These are phyloP conservation scores for Gasterosteus nipponicus DNA, from an alignment of 2,113 vertebrate species.

Conservation along the genomic window DNA sequence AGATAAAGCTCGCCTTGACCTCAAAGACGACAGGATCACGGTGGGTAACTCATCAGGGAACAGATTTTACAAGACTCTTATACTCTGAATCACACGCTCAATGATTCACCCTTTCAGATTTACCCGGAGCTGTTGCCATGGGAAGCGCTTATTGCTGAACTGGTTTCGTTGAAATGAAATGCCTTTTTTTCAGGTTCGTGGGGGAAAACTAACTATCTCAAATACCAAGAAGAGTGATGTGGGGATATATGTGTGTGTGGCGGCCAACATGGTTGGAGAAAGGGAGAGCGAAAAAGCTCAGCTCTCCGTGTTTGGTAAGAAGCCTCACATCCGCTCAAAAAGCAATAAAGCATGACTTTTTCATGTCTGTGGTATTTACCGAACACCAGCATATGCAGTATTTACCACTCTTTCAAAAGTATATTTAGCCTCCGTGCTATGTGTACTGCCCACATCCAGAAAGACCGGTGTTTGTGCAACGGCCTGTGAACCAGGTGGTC, in stretches of 20 bases:
- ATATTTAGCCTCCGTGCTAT: constrained; percentile 36
- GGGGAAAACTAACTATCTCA: constrained; percentile 93
- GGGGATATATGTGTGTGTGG: constrained; percentile 94
- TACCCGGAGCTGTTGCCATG: neutral
- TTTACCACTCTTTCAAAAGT: constrained; percentile 36
- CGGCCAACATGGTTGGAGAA: constrained; percentile 95
- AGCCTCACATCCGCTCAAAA: neutral
- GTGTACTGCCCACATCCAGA: constrained; percentile 78
- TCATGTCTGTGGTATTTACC: neutral
- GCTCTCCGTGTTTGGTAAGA: constrained; percentile 92
- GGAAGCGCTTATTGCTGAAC: constrained; percentile 23
- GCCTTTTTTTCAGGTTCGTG: constrained; percentile 84
- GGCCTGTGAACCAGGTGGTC: constrained; percentile 95
- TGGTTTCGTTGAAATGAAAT: neutral
- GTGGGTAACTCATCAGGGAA: constrained; percentile 77
- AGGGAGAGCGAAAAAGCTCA: constrained; percentile 94
- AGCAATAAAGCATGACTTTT: constrained; percentile 14
- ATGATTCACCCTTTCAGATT: neutral
- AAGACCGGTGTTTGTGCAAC: constrained; percentile 90
- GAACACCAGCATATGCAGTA: constrained; percentile 1
- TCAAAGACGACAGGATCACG: constrained; percentile 91
- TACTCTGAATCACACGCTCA: constrained; percentile 9
- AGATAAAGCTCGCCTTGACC: constrained; percentile 90
- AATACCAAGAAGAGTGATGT: constrained; percentile 91
- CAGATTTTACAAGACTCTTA: constrained; percentile 7